phyloP scores from a whole-genome alignment of 1,140 invertebrate genomes.

The Solenopsis fugax region DNA sequence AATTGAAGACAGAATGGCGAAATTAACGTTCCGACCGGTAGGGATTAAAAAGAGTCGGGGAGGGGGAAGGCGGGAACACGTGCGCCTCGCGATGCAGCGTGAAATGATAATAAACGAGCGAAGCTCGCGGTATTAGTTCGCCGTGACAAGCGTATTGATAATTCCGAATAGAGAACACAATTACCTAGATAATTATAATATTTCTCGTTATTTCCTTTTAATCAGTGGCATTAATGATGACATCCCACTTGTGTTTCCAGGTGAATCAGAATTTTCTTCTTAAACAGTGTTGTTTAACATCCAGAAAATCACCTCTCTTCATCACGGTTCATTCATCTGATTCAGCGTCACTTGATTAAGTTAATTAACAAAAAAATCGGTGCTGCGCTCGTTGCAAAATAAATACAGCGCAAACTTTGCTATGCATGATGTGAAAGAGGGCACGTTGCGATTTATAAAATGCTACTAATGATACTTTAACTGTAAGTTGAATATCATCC shows the following conservation, averaged over 20 bases:
- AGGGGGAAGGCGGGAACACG: neutral
- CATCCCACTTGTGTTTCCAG: neutral
- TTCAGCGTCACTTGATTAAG: conserved; percentile 51
- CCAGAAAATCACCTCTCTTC: conserved; percentile 53
- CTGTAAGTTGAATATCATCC: neutral
- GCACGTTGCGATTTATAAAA: neutral
- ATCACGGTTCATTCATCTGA: conserved; percentile 40
- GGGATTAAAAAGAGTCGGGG: conserved; percentile 43
- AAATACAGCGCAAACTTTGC: conserved; percentile 25
- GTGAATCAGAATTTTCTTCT: conserved; percentile 58
- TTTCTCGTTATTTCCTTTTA: conserved; percentile 14
- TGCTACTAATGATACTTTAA: neutral
- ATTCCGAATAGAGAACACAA: conserved; percentile 12
- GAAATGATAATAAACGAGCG: conserved; percentile 46
- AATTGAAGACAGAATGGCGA: conserved; percentile 51
- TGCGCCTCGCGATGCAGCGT: conserved; percentile 13
- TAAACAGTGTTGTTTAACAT: conserved; percentile 50
- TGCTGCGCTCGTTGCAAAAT: conserved; percentile 4
- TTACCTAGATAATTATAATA: conserved; percentile 10
- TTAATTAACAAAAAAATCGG: conserved; percentile 66
- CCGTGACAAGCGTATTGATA: conserved; percentile 34
- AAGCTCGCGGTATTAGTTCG: neutral
- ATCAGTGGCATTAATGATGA: neutral
- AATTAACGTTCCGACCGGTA: conserved; percentile 43
- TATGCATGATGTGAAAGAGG: conserved; percentile 44